Conservation (phyloP, 2,113 vertebrate genomes). For the Gila orcuttii region DNA sequence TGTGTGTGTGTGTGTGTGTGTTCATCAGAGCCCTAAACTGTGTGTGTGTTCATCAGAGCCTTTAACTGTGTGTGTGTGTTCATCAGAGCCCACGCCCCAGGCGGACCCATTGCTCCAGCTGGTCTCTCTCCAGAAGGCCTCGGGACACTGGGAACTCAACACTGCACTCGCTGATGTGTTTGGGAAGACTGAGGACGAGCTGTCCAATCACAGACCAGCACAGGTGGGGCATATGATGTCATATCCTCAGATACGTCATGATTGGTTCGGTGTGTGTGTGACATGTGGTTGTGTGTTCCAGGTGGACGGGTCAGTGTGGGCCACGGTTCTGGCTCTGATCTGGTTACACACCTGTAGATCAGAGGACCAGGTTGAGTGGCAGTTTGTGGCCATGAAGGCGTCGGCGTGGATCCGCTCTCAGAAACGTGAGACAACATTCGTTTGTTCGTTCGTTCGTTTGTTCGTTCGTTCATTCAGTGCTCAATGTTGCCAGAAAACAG, state of each 20-base stretch:
- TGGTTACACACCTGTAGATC: constrained; percentile 79
- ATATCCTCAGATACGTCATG: neutral
- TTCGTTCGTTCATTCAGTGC: too few species aligned
- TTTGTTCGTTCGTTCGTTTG: neutral
- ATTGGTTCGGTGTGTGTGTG: neutral
- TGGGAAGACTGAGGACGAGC: constrained; percentile 46
- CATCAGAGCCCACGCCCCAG: neutral
- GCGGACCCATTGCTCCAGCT: constrained; percentile 61
- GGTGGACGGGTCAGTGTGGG: constrained; percentile 74
- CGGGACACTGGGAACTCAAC: constrained; percentile 72
- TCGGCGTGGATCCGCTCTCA: constrained; percentile 72
- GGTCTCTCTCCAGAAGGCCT: constrained; percentile 72
- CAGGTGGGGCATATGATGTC: constrained; percentile 57
- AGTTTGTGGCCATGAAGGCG: constrained; percentile 77
- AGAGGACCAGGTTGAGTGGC: constrained; percentile 73
- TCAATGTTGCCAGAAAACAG: too few species aligned
- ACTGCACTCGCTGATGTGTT: constrained; percentile 52
- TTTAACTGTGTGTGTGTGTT: neutral
- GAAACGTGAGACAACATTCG: constrained; percentile 63
- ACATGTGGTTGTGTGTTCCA: constrained; percentile 54
- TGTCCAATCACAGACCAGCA: constrained; percentile 49
- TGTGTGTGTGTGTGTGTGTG: too few species aligned
- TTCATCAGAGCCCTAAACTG: too few species aligned
- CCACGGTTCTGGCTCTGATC: constrained; percentile 79
- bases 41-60: too few species aligned